Conservation (phyloP, 2,797 vertebrate species). For the Gambelia wislizenii region DNA sequence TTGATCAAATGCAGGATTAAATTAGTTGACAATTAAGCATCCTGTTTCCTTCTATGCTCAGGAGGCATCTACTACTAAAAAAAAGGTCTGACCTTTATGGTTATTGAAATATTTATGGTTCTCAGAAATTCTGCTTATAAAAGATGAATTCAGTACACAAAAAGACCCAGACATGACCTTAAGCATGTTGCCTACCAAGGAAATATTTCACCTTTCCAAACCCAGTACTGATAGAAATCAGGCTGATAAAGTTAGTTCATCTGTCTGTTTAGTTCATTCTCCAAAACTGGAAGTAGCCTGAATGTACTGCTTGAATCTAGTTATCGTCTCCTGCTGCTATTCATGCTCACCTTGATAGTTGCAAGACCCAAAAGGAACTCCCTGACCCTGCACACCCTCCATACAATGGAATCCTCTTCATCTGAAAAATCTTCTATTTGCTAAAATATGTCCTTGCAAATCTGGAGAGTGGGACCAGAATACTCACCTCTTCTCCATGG, state of each 20-base stretch:
- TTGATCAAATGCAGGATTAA: not conserved
- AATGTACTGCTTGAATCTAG: not conserved
- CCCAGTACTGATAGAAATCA: not conserved
- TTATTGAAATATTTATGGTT: constrained; percentile 32
- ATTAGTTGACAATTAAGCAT: not conserved
- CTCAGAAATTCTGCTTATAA: constrained; percentile 10
- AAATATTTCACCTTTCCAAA: not conserved
- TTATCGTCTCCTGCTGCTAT: not conserved
- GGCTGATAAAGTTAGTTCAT: not conserved
- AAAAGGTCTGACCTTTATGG: constrained; percentile 12
- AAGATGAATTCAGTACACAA: constrained; percentile 1
- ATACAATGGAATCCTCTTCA: not conserved
- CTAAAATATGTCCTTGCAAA: not conserved
- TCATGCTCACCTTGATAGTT: not conserved
- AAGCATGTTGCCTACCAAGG: not conserved
- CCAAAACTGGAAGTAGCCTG: not conserved
- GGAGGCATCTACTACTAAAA: not conserved
- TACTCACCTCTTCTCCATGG: not conserved
- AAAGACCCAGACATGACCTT: not conserved
- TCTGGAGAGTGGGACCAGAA: not conserved
- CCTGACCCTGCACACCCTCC: too few species aligned
- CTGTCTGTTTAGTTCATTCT: not conserved
- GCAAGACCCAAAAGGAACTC: not conserved
- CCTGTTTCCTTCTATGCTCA: not conserved
- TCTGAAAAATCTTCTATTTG: not conserved